These are phyloP conservation scores for Aleiodes alternator DNA, from an alignment of 2,888 invertebrate genomes.

Conservation along the genomic window DNA sequence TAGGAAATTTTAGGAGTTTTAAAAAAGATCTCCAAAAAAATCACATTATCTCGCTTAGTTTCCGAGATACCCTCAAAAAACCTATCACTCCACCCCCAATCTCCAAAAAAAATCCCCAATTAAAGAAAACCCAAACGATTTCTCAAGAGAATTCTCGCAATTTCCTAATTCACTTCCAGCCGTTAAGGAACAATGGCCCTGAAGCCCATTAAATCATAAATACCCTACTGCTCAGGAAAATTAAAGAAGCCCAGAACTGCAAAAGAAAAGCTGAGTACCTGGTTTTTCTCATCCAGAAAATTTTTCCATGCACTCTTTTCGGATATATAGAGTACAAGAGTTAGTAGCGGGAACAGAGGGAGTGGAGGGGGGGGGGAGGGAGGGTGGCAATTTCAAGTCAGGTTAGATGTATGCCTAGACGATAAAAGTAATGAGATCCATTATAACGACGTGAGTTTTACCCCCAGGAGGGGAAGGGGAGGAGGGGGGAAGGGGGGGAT, in stretches of 20 bases:
- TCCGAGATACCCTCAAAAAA: no score
- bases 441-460: conserved; percentile 69
- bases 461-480: conserved; percentile 52
- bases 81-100: no score
- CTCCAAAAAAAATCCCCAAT: no score
- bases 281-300: conserved; percentile 53
- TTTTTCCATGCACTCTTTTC: conserved; percentile 68
- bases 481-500: conserved; percentile 55
- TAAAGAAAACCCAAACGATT: no score
- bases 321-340: conserved; percentile 39
- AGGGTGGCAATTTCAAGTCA: conserved; percentile 68
- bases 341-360: no score
- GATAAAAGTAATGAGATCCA: conserved; percentile 74
- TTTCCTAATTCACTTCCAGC: no score
- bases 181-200: no score
- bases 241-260: neutral
- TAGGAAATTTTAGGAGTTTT: no score
- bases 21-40: no score
- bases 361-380: neutral
- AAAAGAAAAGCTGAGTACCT: neutral
- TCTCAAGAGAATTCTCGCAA: no score
- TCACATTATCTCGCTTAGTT: no score
- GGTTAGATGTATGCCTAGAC: conserved; percentile 69
- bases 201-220: conserved; percentile 7
- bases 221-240: neutral